These are phyloP conservation scores for Argya squamiceps DNA, from an alignment of 2,797 vertebrate genomes.

Conservation along the genomic window DNA sequence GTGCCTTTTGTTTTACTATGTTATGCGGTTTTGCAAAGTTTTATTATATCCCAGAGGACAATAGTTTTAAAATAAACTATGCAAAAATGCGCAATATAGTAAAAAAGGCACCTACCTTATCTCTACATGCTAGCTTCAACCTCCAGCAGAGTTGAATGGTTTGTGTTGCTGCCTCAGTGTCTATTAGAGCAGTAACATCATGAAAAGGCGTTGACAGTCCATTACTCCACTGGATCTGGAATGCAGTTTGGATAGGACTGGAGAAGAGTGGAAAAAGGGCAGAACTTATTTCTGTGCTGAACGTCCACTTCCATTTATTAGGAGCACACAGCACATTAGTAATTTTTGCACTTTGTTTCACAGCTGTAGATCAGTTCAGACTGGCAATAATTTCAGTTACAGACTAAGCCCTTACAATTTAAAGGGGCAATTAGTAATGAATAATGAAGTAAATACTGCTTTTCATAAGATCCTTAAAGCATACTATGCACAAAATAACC, in stretches of 20 bases:
- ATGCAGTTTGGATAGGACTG: slow-evolving; percentile 34
- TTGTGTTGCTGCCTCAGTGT: slow-evolving; percentile 44
- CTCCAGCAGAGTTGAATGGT: slow-evolving; percentile 22
- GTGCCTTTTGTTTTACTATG: slow-evolving; percentile 71
- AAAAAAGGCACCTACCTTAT: slow-evolving; percentile 62
- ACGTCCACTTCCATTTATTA: neutral
- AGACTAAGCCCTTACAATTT: neutral
- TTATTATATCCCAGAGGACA: slow-evolving; percentile 58
- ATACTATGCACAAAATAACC: neutral
- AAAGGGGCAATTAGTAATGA: neutral
- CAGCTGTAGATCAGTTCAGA: neutral
- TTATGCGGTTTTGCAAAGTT: slow-evolving; percentile 69
- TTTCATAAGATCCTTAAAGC: neutral
- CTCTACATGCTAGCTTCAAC: slow-evolving; percentile 42
- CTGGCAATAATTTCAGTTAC: neutral
- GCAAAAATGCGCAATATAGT: slow-evolving; percentile 71
- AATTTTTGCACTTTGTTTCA: neutral
- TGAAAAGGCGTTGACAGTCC: slow-evolving; percentile 37
- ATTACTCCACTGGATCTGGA: slow-evolving; percentile 38
- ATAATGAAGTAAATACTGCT: neutral
- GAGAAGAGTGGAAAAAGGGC: slow-evolving; percentile 4
- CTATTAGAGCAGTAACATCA: slow-evolving; percentile 31
- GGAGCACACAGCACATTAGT: neutral
- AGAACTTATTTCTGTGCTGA: neutral
- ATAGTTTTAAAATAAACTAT: slow-evolving; percentile 57